A percentile compares a stretch with the other conserved stretches of the same genome.
phyloP scores from a whole-genome alignment of 2,888 invertebrate genomes.

The Caenorhabditis sp. region DNA sequence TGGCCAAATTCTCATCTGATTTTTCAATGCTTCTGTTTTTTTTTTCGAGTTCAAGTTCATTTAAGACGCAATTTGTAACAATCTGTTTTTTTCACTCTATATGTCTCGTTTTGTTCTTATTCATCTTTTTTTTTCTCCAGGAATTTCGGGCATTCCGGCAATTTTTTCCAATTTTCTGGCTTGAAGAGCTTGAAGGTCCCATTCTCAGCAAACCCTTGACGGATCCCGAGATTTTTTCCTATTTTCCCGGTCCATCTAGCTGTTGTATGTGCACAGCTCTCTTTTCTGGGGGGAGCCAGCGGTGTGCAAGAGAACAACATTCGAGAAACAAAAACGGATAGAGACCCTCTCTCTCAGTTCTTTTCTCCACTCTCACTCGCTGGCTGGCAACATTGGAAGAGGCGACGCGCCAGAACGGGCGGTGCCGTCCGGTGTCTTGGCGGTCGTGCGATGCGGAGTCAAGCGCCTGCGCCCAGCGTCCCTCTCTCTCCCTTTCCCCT shows the following conservation, averaged over 20 bases:
- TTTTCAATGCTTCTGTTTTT: no score
- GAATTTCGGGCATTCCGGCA: neutral
- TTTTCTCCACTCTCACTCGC: neutral
- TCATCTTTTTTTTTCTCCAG: no score
- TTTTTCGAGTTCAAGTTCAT: no score
- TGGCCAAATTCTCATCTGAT: no score
- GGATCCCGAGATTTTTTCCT: neutral
- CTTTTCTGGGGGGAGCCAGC: neutral
- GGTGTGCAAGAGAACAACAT: neutral
- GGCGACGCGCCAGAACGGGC: constrained; percentile 35
- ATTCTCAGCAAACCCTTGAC: neutral
- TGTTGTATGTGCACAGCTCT: neutral
- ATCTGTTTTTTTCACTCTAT: no score
- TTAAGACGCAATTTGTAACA: no score
- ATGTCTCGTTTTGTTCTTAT: no score
- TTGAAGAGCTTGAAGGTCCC: neutral
- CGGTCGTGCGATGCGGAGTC: constrained; percentile 60
- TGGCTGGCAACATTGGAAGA: constrained; percentile 22
- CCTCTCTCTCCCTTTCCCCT: constrained; percentile 16
- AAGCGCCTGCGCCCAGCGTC: constrained; percentile 51
- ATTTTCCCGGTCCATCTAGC: neutral
- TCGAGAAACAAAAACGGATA: neutral
- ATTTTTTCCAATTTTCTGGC: neutral
- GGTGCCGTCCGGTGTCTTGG: constrained; percentile 56
- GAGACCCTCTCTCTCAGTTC: neutral